A percentile compares a stretch with the other conserved stretches of the same genome.
These are phyloP conservation scores for Sminthurides aquaticus DNA, from an alignment of 2,888 invertebrate genomes.

Conservation along the genomic window DNA sequence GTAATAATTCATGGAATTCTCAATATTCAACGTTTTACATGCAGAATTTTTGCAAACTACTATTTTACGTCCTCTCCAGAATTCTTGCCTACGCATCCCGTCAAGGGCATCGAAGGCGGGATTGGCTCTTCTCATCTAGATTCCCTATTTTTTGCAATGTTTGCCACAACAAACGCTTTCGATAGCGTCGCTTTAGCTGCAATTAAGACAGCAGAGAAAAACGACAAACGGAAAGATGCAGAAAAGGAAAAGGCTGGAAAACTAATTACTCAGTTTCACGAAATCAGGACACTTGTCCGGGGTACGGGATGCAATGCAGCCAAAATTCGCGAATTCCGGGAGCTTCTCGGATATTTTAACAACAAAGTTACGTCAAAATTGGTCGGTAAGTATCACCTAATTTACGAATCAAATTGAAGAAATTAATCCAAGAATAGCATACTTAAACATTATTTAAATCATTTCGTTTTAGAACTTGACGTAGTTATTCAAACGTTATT, in stretches of 20 bases:
- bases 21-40: background rate
- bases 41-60: background rate
- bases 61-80: background rate
- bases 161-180: conserved; percentile 1
- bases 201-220: background rate
- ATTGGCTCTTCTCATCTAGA: background rate
- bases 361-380: background rate
- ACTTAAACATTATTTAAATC: background rate
- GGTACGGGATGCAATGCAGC: background rate
- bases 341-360: background rate
- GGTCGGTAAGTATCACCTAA: background rate
- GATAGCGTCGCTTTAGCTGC: background rate
- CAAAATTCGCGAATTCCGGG: background rate
- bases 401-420: too few relatives aligned
- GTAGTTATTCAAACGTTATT: background rate
- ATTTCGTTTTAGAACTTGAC: background rate
- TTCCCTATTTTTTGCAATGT: background rate
- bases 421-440: too few relatives aligned
- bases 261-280: background rate
- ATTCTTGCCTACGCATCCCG: background rate
- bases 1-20: background rate
- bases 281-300: background rate
- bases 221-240: background rate
- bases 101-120: background rate
- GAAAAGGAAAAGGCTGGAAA: background rate